phyloP scores from a whole-genome alignment of 2,113 vertebrate genomes.

The Epinephelus lanceolatus region DNA sequence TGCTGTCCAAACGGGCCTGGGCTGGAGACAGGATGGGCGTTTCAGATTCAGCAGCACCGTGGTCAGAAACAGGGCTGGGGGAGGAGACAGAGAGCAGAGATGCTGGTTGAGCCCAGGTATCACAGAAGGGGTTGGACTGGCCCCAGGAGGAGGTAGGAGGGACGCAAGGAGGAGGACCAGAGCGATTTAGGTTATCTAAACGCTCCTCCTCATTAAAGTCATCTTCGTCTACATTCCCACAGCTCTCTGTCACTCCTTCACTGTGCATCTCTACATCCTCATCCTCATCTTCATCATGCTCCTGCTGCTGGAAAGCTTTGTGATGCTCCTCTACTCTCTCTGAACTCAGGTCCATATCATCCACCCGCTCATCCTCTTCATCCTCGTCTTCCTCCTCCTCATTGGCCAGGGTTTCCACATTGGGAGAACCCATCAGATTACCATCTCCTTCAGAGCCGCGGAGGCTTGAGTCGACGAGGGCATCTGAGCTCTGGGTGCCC shows the following conservation, averaged over 20 bases:
- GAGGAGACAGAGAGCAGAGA: conserved; percentile 70
- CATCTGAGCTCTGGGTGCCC: conserved; percentile 81
- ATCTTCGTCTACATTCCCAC: conserved; percentile 79
- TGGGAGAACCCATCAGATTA: conserved; percentile 81
- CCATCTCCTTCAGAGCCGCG: conserved; percentile 80
- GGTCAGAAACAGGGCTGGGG: conserved; percentile 74
- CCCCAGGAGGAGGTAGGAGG: conserved; percentile 73
- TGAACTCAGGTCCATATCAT: conserved; percentile 82
- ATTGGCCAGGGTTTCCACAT: conserved; percentile 83
- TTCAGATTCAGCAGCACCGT: conserved; percentile 71
- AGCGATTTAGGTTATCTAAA: conserved; percentile 78
- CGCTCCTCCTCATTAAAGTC: conserved; percentile 81
- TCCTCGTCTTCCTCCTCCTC: conserved; percentile 82
- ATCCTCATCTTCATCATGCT: conserved; percentile 79
- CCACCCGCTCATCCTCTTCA: conserved; percentile 78
- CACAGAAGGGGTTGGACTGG: conserved; percentile 79
- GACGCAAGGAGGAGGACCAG: conserved; percentile 23
- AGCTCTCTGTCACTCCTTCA: conserved; percentile 80
- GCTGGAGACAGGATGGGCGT: conserved; percentile 78
- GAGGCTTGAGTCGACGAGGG: conserved; percentile 76
- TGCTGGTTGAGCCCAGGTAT: conserved; percentile 81
- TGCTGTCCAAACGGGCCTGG: conserved; percentile 67
- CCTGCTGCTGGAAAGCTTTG: conserved; percentile 67
- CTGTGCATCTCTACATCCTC: conserved; percentile 86
- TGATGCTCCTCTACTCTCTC: conserved; percentile 77